Base-by-base conservation (phyloP, 2,797 vertebrate species). In the Sebastes taczanowskii region DNA sequence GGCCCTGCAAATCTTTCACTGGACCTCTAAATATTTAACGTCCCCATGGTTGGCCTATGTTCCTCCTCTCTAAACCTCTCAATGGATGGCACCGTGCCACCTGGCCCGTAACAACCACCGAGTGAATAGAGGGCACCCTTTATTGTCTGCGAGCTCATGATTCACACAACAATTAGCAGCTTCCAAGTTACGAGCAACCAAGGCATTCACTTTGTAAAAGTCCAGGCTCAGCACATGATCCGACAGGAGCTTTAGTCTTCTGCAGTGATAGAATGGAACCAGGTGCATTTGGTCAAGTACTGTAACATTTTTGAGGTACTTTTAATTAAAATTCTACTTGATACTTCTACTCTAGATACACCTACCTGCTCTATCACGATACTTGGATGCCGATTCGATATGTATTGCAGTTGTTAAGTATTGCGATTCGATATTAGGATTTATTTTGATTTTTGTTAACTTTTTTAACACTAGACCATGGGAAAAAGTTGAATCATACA, bases 11-110 rank as follows among this genome's bases (percentile, higher is more conserved):
- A 93, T 93, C 88, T 91, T 90, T 93, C 89, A 91, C 80, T 92
- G 88, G 88, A 85, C 84, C 86, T 90, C 86, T 92, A 93, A 95
- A 93, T 93, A 91, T 91, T 93, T 91, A 89, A 93, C 75, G 62
- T 91, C 89, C 87, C 83, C 84, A 84, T 70, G 81, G 83, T 89
- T 86, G 87, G 88, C 86, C 89, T 59, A 84, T 85, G 86, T 88
- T 88, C 72, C 72, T 83, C 66, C 74, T 88, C 86, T 92, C 80
- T 73, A 69, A 86, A 85, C 59, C 71, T 89, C 90, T 94, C 83
- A 92, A 92, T 84, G 90, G 87, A 89, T 94, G 95, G 92, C 92
- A 93, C 86, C 7, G 81, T 92, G 93, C 94, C 95, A 94, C 88
- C 89, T 94, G 93, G 91, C 91, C 86, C 65, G 25, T 80, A 88